Base-by-base conservation (phyloP, 2,888 invertebrate genomes). In the Heteromurus nitidus region DNA sequence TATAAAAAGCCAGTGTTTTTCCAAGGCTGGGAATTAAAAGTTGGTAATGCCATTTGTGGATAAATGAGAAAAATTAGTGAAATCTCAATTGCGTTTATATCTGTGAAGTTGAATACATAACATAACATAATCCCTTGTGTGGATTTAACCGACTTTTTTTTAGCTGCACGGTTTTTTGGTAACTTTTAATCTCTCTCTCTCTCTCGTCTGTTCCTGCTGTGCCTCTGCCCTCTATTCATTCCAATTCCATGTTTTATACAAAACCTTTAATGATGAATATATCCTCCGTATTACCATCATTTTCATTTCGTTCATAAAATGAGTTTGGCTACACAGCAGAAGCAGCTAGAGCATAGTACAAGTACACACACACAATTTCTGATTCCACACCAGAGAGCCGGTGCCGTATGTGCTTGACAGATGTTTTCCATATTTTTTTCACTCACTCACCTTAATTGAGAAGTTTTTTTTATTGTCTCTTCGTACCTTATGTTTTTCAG, bases 341-440 rank as follows among this genome's bases (percentile, higher is more conserved):
- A n/a, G n/a, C n/a, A n/a, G n/a, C n/a, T n/a, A n/a, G n/a, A n/a
- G n/a, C n/a, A n/a, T n/a, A n/a, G n/a, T n/a, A n/a, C n/a, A n/a
- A n/a, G n/a, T n/a, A n/a, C n/a, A n/a, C n/a, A n/a, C n/a, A n/a
- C n/a, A n/a, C n/a, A n/a, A n/a, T n/a, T n/a, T n/a, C n/a, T n/a
- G n/a, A n/a, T n/a, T n/a, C n/a, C n/a, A n/a, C 36, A 47, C 47
- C 47, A n/a, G 5, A 47, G 22, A 65, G 42, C 42, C 42, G 53
- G 30, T 44, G n/a, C 42, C 60, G 50, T 18, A 74, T n/a, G n/a
- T 36, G 55, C 18, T 44, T 67, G 75, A 82, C 84, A 84, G 84
- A 84, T 84, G 84, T 83, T 83, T 83, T 83, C 81, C 82, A 80
- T 80, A 82, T 69, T 69, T 76, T 76, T 64, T 68, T n/a, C 55